These are phyloP conservation scores for Laspeyria flexula DNA, from an alignment of 2,888 invertebrate species.

Conservation along the genomic window DNA sequence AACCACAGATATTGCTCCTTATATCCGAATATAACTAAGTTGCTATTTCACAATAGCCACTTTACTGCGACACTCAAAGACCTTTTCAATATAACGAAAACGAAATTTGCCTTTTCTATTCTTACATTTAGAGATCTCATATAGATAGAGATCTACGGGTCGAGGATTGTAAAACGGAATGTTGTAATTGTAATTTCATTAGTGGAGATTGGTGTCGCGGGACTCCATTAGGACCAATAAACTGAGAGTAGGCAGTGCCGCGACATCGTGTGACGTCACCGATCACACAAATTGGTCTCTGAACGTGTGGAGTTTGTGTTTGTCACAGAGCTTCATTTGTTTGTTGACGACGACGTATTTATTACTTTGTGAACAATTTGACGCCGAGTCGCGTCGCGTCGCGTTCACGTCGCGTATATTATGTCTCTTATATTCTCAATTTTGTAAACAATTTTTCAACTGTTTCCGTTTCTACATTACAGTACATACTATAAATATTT, in stretches of 20 bases:
- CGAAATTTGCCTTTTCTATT: constrained; percentile 7
- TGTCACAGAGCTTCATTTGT: constrained; percentile 10
- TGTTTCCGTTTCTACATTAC: constrained; percentile 4
- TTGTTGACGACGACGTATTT: constrained; percentile 3
- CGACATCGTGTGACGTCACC: constrained; percentile 8
- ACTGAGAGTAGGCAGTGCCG: background rate
- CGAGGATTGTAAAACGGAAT: constrained; percentile 6
- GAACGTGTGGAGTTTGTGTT: constrained; percentile 4
- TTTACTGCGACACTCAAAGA: background rate
- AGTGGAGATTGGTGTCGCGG: constrained; percentile 12
- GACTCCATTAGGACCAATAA: constrained; percentile 18
- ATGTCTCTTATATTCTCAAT: constrained; percentile 7
- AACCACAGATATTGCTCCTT: background rate
- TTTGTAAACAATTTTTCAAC: constrained; percentile 13
- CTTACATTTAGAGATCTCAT: background rate
- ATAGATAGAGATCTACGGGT: too few species aligned
- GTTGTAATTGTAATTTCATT: constrained; percentile 31
- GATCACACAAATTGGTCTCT: constrained; percentile 9
- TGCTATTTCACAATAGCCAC: background rate
- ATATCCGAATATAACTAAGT: background rate
- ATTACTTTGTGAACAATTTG: constrained; percentile 11
- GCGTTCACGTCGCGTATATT: background rate
- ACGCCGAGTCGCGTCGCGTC: too few species aligned
- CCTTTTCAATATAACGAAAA: constrained; percentile 9
- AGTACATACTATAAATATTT: too few species aligned